These are phyloP conservation scores for Craseonycteris thonglongyai DNA, from an alignment of 2,113 vertebrate genomes.

Conservation along the genomic window DNA sequence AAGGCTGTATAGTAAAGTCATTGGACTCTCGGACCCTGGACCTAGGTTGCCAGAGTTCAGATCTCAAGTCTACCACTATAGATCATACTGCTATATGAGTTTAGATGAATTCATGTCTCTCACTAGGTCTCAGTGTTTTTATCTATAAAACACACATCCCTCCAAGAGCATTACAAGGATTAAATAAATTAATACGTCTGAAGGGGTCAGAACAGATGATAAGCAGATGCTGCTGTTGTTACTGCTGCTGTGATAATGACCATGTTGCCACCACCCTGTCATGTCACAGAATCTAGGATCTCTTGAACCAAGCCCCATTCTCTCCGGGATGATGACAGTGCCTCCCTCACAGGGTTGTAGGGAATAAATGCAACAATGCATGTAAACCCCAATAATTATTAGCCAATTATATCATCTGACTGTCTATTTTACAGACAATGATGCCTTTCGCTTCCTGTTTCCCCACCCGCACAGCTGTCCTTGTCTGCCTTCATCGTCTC, in stretches of 20 bases:
- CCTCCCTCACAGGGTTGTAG: background rate
- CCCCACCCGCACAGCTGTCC: background rate
- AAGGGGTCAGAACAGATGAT: background rate
- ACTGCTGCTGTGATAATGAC: rapidly evolving
- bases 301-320: too few species aligned
- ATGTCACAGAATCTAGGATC: background rate
- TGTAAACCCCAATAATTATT: background rate
- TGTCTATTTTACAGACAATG: background rate
- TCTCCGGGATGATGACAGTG: background rate
- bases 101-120: background rate
- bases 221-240: background rate
- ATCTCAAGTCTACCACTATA: background rate
- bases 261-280: background rate
- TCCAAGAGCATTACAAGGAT: background rate
- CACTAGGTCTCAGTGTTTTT: background rate
- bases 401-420: background rate
- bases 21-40: background rate
- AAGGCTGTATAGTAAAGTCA: background rate
- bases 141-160: background rate
- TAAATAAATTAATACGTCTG: background rate
- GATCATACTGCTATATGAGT: background rate
- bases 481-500: background rate
- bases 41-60: background rate
- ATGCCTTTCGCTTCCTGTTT: background rate
- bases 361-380: background rate